phyloP scores from a whole-genome alignment of 2,888 invertebrate species.

The Agrotis ipsilon region DNA sequence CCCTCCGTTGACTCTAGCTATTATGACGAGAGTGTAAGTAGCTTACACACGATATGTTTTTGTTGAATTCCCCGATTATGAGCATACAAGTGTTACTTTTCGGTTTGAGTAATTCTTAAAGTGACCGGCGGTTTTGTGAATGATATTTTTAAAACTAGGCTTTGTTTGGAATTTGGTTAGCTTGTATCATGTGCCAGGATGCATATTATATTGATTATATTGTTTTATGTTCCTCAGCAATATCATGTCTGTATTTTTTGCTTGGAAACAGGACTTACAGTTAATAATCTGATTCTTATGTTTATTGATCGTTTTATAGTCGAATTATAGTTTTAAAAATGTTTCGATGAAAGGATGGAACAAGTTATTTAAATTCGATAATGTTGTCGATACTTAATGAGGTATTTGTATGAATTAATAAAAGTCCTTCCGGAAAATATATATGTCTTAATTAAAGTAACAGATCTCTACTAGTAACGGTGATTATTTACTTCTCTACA shows the following conservation, averaged over 20 bases:
- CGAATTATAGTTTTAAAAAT: constrained; percentile 44
- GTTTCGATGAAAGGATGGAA: constrained; percentile 54
- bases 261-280: constrained; percentile 22
- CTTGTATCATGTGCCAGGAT: background rate
- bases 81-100: constrained; percentile 41
- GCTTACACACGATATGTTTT: constrained; percentile 56
- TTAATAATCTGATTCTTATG: constrained; percentile 26
- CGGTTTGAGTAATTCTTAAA: constrained; percentile 56
- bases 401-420: constrained; percentile 72
- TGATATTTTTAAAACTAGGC: constrained; percentile 36
- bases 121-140: constrained; percentile 30
- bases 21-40: constrained; percentile 59
- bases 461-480: constrained; percentile 57
- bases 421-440: constrained; percentile 75
- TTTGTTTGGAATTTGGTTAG: constrained; percentile 15
- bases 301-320: constrained; percentile 23
- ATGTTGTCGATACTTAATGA: constrained; percentile 66
- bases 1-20: constrained; percentile 53
- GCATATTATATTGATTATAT: background rate
- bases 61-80: constrained; percentile 57
- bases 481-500: constrained; percentile 40
- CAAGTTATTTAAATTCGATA: constrained; percentile 71
- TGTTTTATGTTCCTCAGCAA: background rate
- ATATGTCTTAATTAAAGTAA: constrained; percentile 59
- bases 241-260: background rate